These are phyloP conservation scores for Eciton burchellii DNA, from an alignment of 1,140 invertebrate genomes.

Conservation along the genomic window DNA sequence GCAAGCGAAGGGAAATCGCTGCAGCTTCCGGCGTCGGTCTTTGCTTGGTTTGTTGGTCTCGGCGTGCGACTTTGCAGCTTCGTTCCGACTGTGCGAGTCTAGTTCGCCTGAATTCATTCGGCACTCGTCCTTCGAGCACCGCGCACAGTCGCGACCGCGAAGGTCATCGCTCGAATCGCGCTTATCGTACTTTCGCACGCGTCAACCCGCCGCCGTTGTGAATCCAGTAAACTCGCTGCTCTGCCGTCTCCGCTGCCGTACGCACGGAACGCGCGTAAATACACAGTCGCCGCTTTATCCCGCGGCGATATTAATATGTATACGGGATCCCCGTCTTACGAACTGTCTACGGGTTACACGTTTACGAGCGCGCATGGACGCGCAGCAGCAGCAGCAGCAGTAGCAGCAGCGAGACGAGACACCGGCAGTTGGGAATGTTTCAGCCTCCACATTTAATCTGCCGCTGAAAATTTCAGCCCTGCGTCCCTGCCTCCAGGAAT, in stretches of 20 bases:
- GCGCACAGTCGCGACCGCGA: background rate
- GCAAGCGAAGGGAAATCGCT: too few relatives aligned
- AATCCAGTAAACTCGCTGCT: background rate
- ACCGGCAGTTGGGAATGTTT: slow-evolving; percentile 33
- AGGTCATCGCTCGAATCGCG: background rate
- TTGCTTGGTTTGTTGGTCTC: too few relatives aligned
- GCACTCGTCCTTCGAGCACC: too few relatives aligned
- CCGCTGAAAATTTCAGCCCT: slow-evolving; percentile 53
- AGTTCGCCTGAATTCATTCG: too few relatives aligned
- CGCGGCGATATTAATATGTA: slow-evolving; percentile 36
- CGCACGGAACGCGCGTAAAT: background rate
- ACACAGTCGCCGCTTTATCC: slow-evolving; percentile 20
- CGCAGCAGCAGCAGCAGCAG: too few relatives aligned
- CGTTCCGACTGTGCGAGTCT: too few relatives aligned
- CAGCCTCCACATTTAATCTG: slow-evolving; percentile 56
- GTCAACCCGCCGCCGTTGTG: background rate
- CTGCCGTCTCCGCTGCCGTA: background rate
- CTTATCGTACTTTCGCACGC: background rate
- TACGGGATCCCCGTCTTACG: slow-evolving; percentile 20
- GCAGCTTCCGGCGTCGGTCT: too few relatives aligned
- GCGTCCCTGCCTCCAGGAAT: slow-evolving; percentile 44
- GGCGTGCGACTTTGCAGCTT: too few relatives aligned
- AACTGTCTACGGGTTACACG: slow-evolving; percentile 45
- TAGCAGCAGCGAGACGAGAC: too few relatives aligned
- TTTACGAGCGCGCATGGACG: slow-evolving; percentile 19